Evolutionary conservation across 2,888 invertebrate species (phyloP).

Genomic region (Meganola albula): DNA sequence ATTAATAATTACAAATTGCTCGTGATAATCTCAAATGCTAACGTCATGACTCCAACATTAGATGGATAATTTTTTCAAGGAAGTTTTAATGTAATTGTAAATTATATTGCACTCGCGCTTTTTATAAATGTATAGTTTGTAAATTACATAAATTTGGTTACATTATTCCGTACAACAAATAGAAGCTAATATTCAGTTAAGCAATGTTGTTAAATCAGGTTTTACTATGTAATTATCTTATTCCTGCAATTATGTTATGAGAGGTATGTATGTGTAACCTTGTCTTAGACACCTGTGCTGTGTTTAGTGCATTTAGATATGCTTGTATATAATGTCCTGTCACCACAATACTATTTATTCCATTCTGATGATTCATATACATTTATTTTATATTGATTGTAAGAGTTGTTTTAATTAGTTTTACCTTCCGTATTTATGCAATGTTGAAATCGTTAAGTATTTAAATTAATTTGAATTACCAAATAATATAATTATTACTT

Average conservation of each 20-base stretch:
- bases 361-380: constrained; percentile 39
- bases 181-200: constrained; percentile 31
- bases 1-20: too few species aligned
- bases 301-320: constrained; percentile 28
- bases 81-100: too few species aligned
- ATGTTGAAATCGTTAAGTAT: too few species aligned
- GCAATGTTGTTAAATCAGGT: constrained; percentile 41
- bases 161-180: too few species aligned
- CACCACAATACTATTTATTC: constrained; percentile 43
- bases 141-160: too few species aligned
- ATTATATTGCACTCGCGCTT: too few species aligned
- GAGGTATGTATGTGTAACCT: constrained; percentile 54
- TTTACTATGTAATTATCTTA: constrained; percentile 52
- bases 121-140: too few species aligned
- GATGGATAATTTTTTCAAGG: too few species aligned
- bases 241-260: constrained; percentile 44
- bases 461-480: constrained; percentile 11
- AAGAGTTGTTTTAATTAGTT: constrained; percentile 28
- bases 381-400: constrained; percentile 29
- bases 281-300: constrained; percentile 52
- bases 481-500: too few species aligned
- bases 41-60: too few species aligned
- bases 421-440: too few species aligned
- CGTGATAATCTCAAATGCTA: too few species aligned
- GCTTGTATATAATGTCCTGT: constrained; percentile 34